Conservation (phyloP, 2,113 vertebrate genomes). For the Corythornis cristatus region DNA sequence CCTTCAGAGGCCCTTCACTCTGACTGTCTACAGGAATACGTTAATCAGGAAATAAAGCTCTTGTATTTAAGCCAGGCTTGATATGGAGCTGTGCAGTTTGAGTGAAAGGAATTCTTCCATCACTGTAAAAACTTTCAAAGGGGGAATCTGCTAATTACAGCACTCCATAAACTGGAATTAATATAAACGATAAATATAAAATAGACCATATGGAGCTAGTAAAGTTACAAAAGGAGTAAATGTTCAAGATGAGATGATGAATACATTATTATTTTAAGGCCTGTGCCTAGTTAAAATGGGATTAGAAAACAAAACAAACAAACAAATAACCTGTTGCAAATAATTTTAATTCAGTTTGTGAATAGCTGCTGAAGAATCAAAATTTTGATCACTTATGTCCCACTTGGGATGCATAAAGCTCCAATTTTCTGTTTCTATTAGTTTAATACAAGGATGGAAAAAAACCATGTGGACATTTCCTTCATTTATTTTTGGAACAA, state of each 20-base stretch:
- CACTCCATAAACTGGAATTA: constrained; percentile 21
- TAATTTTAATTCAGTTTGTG: constrained; percentile 25
- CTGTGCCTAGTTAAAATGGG: constrained; percentile 8
- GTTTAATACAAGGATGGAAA: constrained; percentile 39
- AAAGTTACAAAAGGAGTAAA: constrained; percentile 1
- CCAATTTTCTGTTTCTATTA: constrained; percentile 23
- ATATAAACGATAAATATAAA: constrained; percentile 31
- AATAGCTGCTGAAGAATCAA: constrained; percentile 17
- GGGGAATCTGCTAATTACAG: constrained; percentile 56
- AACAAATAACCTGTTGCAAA: constrained; percentile 1
- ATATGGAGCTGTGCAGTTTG: constrained; percentile 13
- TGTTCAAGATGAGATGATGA: not conserved
- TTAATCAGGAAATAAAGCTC: constrained; percentile 74
- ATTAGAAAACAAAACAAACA: not conserved
- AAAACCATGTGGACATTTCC: constrained; percentile 39
- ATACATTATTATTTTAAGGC: not conserved
- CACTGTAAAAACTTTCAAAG: constrained; percentile 42
- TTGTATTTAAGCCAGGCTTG: constrained; percentile 72
- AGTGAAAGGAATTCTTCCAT: constrained; percentile 34
- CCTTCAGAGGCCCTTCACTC: constrained; percentile 67
- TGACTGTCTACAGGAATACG: constrained; percentile 65
- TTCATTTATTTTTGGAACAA: constrained; percentile 32
- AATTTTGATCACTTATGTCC: constrained; percentile 2
- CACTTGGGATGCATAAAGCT: constrained; percentile 3
- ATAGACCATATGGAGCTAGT: not conserved